Evolutionary conservation across 2,888 invertebrate genomes (phyloP).

Genomic region (Chrysolina americana): DNA sequence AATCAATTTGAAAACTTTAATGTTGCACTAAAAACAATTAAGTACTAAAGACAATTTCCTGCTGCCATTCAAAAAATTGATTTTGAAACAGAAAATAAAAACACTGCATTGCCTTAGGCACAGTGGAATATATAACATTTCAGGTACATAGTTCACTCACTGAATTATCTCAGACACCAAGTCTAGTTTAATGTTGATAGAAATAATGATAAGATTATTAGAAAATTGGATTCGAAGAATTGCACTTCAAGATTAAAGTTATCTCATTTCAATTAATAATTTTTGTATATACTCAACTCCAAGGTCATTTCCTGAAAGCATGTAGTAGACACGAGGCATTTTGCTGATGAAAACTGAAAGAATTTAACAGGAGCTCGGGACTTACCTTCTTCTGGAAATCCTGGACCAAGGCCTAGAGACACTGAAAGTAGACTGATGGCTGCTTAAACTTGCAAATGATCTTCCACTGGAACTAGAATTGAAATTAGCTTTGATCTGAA

Average conservation of each 20-base stretch:
- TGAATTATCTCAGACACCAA: conserved; percentile 5
- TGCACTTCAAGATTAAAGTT: conserved; percentile 13
- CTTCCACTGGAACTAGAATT: conserved; percentile 75
- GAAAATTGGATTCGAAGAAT: not conserved
- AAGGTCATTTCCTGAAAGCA: conserved; percentile 37
- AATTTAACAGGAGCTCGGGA: conserved; percentile 23
- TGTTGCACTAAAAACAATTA: too few relatives aligned
- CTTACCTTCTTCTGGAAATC: conserved; percentile 77
- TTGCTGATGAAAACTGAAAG: conserved; percentile 23
- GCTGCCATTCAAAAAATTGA: too few relatives aligned
- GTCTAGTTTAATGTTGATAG: conserved; percentile 13
- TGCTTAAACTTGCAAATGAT: conserved; percentile 74
- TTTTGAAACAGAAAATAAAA: too few relatives aligned
- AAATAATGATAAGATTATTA: conserved; percentile 7
- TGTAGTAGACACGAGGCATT: conserved; percentile 30
- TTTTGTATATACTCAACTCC: conserved; percentile 8
- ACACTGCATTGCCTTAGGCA: too few relatives aligned
- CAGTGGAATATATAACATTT: too few relatives aligned
- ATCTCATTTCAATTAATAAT: conserved; percentile 17
- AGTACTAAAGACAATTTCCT: too few relatives aligned
- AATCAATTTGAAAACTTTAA: too few relatives aligned
- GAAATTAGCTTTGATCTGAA: conserved; percentile 74
- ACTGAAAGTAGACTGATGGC: conserved; percentile 75
- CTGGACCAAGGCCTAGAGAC: conserved; percentile 79
- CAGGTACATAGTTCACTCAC: not conserved